These are phyloP conservation scores for Tetramorium alpestre DNA, from an alignment of 1,140 invertebrate species.

Conservation along the genomic window DNA sequence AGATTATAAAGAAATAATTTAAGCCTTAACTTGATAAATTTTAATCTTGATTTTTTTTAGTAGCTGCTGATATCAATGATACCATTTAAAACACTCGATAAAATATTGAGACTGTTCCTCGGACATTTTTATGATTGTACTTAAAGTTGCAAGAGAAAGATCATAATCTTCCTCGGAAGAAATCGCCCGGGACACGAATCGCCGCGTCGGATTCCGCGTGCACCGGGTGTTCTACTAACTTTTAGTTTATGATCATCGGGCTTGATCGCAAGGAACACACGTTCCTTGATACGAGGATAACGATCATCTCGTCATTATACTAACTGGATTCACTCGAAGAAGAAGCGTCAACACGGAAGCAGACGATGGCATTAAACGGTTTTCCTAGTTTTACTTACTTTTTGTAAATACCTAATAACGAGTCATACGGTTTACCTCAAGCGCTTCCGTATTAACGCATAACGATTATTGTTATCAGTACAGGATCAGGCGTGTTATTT, in stretches of 20 bases:
- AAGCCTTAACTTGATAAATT: not conserved
- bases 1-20: not conserved
- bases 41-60: not conserved
- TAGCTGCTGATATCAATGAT: not conserved
- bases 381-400: not conserved
- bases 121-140: not conserved
- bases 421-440: not conserved
- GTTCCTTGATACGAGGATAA: constrained; percentile 49
- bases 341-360: constrained; percentile 54
- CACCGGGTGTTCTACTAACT: constrained; percentile 75
- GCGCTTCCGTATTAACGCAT: constrained; percentile 22
- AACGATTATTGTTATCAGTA: constrained; percentile 5
- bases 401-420: constrained; percentile 33
- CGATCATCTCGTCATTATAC: constrained; percentile 59
- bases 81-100: not conserved
- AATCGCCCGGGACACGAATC: not conserved
- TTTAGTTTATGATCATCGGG: constrained; percentile 66
- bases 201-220: constrained; percentile 38
- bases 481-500: constrained; percentile 27
- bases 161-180: not conserved
- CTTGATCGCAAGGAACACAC: constrained; percentile 60
- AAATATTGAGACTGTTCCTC: not conserved
- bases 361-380: constrained; percentile 13
- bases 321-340: constrained; percentile 59
- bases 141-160: not conserved